phyloP scores from a whole-genome alignment of 2,888 invertebrate species.

The Troides helena region DNA sequence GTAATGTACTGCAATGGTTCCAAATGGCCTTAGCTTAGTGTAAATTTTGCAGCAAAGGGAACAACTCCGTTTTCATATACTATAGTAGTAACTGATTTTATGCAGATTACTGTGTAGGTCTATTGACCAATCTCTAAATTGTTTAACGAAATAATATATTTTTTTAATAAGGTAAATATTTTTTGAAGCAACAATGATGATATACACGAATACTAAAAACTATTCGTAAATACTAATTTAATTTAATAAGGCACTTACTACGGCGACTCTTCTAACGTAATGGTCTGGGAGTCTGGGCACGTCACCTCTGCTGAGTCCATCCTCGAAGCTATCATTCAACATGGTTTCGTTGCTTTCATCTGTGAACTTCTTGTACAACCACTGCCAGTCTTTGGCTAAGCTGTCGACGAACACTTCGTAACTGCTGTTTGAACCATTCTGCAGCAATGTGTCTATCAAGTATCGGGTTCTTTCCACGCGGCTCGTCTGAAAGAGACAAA shows the following conservation, averaged over 20 bases:
- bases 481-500: constrained; percentile 46
- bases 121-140: too few relatives aligned
- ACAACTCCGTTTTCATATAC: too few relatives aligned
- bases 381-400: constrained; percentile 76
- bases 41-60: too few relatives aligned
- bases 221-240: neutral
- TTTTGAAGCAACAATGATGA: too few relatives aligned
- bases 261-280: constrained; percentile 70
- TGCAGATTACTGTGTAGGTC: too few relatives aligned
- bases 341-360: constrained; percentile 51
- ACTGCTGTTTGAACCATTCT: constrained; percentile 64
- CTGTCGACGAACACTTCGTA: constrained; percentile 79
- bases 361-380: constrained; percentile 78
- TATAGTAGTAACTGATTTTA: too few relatives aligned
- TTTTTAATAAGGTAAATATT: too few relatives aligned
- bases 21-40: too few relatives aligned
- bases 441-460: constrained; percentile 62
- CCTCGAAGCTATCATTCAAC: constrained; percentile 69
- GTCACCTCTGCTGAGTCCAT: constrained; percentile 77
- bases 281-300: constrained; percentile 80
- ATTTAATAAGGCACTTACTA: constrained; percentile 61
- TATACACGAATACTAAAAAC: neutral
- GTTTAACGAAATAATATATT: too few relatives aligned
- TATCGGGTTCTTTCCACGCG: constrained; percentile 60
- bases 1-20: too few relatives aligned